Percentiles rank a stretch among this genome's conserved stretches.
Conservation (phyloP, 2,113 vertebrate genomes). For the Lamprotornis superbus region DNA sequence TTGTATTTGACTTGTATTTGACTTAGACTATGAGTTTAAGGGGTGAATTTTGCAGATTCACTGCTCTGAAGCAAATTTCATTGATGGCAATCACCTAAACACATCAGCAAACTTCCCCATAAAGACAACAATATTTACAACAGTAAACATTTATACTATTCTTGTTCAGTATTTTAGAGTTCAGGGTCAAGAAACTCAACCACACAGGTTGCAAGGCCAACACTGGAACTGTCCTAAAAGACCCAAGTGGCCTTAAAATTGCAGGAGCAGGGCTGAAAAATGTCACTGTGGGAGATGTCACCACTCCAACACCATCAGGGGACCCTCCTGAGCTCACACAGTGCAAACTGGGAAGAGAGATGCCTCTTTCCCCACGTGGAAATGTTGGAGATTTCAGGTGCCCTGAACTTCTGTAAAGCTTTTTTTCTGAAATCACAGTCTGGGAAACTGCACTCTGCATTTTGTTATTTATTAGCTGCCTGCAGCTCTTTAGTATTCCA, state of each 20-base stretch:
- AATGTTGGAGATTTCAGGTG: not conserved
- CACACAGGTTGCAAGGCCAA: not conserved
- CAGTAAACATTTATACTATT: not conserved
- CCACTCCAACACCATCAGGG: not conserved
- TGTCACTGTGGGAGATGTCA: not conserved
- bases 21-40: not conserved
- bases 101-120: not conserved
- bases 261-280: not conserved
- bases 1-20: not conserved
- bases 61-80: not conserved
- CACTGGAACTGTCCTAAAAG: not conserved
- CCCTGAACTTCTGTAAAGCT: not conserved
- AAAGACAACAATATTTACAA: not conserved
- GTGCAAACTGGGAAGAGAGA: not conserved
- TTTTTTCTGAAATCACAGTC: not conserved
- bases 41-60: not conserved
- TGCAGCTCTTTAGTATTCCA: slow-evolving; percentile 13
- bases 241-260: not conserved
- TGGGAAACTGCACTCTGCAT: not conserved
- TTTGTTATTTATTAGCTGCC: slow-evolving; percentile 34
- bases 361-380: not conserved
- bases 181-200: not conserved
- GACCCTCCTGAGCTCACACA: not conserved
- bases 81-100: not conserved
- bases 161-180: not conserved